Conservation (phyloP, 1,140 invertebrate species). For the Diorhabda carinulata region DNA sequence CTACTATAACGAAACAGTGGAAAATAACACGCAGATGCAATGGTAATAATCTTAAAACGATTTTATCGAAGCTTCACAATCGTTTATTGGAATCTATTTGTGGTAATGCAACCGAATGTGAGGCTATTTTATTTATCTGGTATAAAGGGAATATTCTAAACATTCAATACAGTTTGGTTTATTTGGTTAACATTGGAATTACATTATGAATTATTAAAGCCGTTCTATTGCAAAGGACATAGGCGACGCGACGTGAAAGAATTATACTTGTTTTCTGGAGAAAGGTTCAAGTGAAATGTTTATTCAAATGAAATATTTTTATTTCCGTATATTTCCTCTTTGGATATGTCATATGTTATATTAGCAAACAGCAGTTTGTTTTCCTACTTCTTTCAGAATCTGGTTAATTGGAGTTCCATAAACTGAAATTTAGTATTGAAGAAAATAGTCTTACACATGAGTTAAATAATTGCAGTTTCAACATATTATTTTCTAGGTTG, state of each 20-base stretch:
- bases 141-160: background rate
- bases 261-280: no score
- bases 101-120: background rate
- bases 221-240: background rate
- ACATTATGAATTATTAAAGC: background rate
- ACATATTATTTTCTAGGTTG: no score
- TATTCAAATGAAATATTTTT: no score
- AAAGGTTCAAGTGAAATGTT: no score
- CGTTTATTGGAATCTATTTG: background rate
- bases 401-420: no score
- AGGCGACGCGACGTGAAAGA: background rate
- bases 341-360: no score
- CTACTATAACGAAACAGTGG: background rate
- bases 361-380: no score
- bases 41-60: conserved; percentile 1
- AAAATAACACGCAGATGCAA: background rate
- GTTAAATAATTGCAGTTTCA: no score
- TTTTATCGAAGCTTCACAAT: background rate
- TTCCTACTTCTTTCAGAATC: no score
- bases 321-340: no score
- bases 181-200: background rate
- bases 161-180: background rate
- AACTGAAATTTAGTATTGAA: no score
- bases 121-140: background rate
- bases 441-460: no score